Percentiles rank a stretch among this genome's conserved stretches.
Evolutionary conservation across 2,113 vertebrate genomes (phyloP).

Genomic region (Thamnaconus septentrionalis): DNA sequence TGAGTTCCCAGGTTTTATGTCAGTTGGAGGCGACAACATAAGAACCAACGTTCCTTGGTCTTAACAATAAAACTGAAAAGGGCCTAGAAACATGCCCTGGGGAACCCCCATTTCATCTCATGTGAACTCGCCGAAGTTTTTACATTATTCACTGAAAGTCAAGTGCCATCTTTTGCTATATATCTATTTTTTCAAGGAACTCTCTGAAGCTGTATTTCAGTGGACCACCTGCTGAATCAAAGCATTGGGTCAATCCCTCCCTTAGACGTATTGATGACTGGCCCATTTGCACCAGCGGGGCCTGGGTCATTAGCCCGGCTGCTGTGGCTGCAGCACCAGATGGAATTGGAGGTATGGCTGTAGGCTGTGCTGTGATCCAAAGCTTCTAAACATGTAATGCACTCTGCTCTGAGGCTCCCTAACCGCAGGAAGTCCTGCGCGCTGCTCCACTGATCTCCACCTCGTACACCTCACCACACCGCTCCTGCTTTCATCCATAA

Average conservation of each 20-base stretch:
- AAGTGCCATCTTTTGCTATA: background rate
- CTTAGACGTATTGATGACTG: conserved; percentile 61
- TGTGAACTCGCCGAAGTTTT: too few relatives aligned
- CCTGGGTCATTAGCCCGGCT: conserved; percentile 52
- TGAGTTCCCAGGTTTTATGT: too few relatives aligned
- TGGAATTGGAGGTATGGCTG: conserved; percentile 57
- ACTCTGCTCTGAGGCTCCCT: conserved; percentile 58
- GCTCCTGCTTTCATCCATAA: conserved; percentile 21
- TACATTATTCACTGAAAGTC: background rate
- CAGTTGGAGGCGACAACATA: too few relatives aligned
- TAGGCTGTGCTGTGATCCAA: conserved; percentile 65
- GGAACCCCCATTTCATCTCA: too few relatives aligned
- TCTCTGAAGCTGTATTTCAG: conserved; percentile 19
- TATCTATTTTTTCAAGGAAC: conserved; percentile 3
- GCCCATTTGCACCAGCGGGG: conserved; percentile 30
- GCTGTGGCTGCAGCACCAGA: conserved; percentile 49
- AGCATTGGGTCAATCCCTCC: conserved; percentile 39
- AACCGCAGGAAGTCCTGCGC: conserved; percentile 61
- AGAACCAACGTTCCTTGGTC: too few relatives aligned
- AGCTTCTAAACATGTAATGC: conserved; percentile 63
- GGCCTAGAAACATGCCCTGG: too few relatives aligned
- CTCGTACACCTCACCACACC: conserved; percentile 19
- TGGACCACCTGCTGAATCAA: conserved; percentile 46
- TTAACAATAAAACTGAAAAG: too few relatives aligned
- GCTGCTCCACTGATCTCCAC: conserved; percentile 57